phyloP scores from a whole-genome alignment of 1,140 invertebrate genomes.

The Phortica variegata region DNA sequence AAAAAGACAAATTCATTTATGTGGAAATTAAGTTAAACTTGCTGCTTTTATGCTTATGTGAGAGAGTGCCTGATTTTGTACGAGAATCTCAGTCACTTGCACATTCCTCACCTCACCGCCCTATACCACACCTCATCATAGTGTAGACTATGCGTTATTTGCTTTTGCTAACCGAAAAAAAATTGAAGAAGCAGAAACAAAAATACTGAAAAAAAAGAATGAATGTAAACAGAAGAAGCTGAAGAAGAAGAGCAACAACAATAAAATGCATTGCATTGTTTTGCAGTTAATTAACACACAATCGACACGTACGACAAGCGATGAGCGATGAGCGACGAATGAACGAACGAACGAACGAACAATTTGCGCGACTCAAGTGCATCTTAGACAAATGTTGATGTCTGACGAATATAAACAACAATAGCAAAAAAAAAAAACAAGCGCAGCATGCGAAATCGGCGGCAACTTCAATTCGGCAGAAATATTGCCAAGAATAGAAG shows the following conservation, averaged over 20 bases:
- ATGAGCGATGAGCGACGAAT: too few species aligned
- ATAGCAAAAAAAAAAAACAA: slow-evolving; percentile 37
- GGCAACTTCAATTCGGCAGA: too few species aligned
- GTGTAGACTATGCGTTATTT: slow-evolving; percentile 15
- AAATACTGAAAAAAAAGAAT: neutral
- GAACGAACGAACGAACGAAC: too few species aligned
- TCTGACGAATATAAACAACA: slow-evolving; percentile 4
- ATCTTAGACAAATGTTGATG: slow-evolving; percentile 1
- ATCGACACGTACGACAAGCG: slow-evolving; percentile 22
- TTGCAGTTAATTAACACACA: slow-evolving; percentile 52
- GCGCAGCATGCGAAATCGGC: slow-evolving; percentile 41
- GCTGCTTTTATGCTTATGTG: too few species aligned
- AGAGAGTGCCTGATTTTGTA: too few species aligned
- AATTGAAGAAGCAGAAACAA: slow-evolving; percentile 5
- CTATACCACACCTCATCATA: neutral
- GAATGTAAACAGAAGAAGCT: slow-evolving; percentile 19
- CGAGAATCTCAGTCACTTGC: neutral
- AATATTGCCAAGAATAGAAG: too few species aligned
- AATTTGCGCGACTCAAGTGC: slow-evolving; percentile 2
- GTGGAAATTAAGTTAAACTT: too few species aligned
- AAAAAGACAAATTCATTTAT: too few species aligned
- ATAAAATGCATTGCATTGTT: slow-evolving; percentile 22
- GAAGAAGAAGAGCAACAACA: slow-evolving; percentile 13
- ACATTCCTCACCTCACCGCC: neutral
- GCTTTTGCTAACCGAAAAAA: slow-evolving; percentile 34